Percentiles rank a stretch among this genome's conserved stretches.
Evolutionary conservation across 2,797 vertebrate species (phyloP).

Genomic region (Lindbergichthys nudifrons): DNA sequence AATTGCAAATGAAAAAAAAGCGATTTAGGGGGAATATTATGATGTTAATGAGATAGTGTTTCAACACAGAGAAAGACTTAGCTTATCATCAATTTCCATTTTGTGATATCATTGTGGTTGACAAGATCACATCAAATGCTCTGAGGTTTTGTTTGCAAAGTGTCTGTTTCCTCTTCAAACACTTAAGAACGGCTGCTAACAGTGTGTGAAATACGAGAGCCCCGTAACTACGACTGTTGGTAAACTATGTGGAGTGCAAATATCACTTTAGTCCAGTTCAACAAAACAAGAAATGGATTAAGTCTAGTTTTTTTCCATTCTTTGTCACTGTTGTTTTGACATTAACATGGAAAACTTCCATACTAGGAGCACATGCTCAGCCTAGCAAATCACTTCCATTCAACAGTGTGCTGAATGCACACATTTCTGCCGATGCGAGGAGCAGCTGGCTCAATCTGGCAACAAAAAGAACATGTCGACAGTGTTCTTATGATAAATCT

Average conservation of each 20-base stretch:
- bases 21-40: not conserved
- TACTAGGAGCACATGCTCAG: constrained; percentile 14
- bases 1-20: not conserved
- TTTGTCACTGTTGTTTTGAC: constrained; percentile 4
- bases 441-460: too few relatives aligned
- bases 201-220: not conserved
- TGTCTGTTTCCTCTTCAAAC: not conserved
- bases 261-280: not conserved
- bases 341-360: not conserved
- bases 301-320: not conserved
- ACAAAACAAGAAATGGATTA: not conserved
- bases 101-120: not conserved
- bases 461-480: too few relatives aligned
- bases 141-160: not conserved
- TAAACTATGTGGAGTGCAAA: not conserved
- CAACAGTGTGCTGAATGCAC: not conserved
- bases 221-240: not conserved
- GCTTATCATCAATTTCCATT: not conserved
- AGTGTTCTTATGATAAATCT: too few relatives aligned
- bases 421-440: too few relatives aligned
- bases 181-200: not conserved
- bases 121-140: not conserved
- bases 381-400: constrained; percentile 3
- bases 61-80: not conserved
- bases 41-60: not conserved